phyloP scores from a whole-genome alignment of 2,888 invertebrate species.

The Pachydiplax longipennis region DNA sequence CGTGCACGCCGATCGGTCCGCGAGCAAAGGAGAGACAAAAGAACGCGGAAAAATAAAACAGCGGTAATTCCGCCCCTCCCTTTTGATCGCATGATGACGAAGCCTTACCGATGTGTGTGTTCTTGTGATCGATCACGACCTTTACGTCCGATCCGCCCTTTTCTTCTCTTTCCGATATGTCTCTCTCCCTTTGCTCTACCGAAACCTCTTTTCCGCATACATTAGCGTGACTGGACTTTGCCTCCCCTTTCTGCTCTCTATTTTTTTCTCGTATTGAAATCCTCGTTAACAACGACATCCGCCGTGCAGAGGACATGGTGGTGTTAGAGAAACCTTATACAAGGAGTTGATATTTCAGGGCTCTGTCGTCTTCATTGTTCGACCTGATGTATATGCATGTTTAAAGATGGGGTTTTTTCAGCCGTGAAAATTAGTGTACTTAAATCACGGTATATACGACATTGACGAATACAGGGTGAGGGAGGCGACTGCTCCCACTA shows the following conservation, averaged over 20 bases:
- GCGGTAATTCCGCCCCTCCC: neutral
- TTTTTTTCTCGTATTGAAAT: neutral
- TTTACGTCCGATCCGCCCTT: neutral
- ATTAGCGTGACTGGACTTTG: neutral
- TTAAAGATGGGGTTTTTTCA: neutral
- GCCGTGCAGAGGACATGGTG: neutral
- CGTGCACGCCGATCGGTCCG: slow-evolving; percentile 3
- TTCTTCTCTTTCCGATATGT: neutral
- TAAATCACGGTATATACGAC: too few relatives aligned
- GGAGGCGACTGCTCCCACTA: too few relatives aligned
- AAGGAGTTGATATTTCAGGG: neutral
- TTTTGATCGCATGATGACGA: slow-evolving; percentile 9
- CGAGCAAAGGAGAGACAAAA: slow-evolving; percentile 4
- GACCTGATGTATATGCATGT: neutral
- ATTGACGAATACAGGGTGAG: too few relatives aligned
- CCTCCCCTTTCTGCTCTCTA: neutral
- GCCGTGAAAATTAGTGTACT: too few relatives aligned
- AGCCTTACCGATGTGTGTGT: neutral
- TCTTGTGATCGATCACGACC: slow-evolving; percentile 2
- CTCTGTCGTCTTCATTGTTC: neutral
- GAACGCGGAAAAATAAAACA: neutral
- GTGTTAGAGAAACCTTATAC: neutral
- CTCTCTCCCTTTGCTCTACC: neutral
- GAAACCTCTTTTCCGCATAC: neutral
- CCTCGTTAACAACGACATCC: neutral